Evolutionary conservation across 2,888 invertebrate species (phyloP).

Genomic region (Ctena decussata): DNA sequence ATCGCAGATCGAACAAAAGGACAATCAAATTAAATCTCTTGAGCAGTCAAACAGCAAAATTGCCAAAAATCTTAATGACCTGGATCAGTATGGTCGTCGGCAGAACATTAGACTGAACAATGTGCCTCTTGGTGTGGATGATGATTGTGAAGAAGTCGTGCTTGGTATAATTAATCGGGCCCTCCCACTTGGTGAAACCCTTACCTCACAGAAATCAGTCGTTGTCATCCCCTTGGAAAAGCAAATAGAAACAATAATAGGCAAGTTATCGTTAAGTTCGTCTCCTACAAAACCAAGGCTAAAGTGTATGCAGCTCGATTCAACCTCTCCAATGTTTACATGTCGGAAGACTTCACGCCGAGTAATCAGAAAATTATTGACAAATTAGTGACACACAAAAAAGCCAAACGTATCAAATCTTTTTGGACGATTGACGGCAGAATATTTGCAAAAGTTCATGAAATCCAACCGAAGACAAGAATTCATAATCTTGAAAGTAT

Average conservation of each 20-base stretch:
- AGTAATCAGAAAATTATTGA: neutral
- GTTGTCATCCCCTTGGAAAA: neutral
- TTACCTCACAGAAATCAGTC: neutral
- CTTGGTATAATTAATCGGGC: neutral
- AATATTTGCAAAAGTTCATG: neutral
- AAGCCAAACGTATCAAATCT: neutral
- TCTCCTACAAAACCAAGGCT: neutral
- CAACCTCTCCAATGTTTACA: neutral
- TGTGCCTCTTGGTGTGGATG: neutral
- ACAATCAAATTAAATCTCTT: neutral
- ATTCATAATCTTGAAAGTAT: too few species aligned
- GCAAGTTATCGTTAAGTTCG: neutral
- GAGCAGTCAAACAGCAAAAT: neutral
- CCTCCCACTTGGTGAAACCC: neutral
- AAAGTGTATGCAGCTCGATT: neutral
- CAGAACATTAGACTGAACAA: neutral
- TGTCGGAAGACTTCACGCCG: neutral
- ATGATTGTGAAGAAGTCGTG: neutral
- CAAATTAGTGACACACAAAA: neutral
- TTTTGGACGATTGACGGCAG: neutral
- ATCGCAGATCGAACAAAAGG: neutral
- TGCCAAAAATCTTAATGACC: neutral
- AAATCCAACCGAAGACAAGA: too few species aligned
- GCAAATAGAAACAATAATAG: neutral
- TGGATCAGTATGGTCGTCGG: neutral